These are phyloP conservation scores for Pogonocherus hispidulus DNA, from an alignment of 2,888 invertebrate genomes.

Conservation along the genomic window DNA sequence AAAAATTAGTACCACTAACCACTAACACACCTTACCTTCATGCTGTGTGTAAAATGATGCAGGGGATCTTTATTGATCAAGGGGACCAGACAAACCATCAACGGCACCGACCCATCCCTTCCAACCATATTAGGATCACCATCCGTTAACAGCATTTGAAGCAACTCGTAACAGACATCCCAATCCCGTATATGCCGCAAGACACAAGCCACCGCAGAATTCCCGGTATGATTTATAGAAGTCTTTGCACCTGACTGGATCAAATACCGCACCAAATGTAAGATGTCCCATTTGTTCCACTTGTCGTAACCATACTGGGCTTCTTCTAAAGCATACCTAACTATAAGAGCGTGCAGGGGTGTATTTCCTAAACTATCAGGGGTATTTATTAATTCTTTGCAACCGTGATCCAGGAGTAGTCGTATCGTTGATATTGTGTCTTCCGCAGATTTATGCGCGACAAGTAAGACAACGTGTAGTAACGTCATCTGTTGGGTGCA, in stretches of 20 bases:
- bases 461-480: slow-evolving; percentile 77
- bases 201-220: slow-evolving; percentile 80
- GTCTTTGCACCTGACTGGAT: slow-evolving; percentile 77
- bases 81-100: slow-evolving; percentile 82
- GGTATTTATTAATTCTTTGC: slow-evolving; percentile 80
- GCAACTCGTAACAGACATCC: slow-evolving; percentile 75
- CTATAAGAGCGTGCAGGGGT: slow-evolving; percentile 78
- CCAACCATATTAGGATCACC: slow-evolving; percentile 80
- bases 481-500: slow-evolving; percentile 81
- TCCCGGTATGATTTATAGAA: slow-evolving; percentile 79
- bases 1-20: too few relatives aligned
- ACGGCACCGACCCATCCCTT: slow-evolving; percentile 79
- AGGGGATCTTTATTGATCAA: slow-evolving; percentile 82
- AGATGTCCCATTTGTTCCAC: slow-evolving; percentile 83
- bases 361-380: slow-evolving; percentile 82
- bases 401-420: slow-evolving; percentile 79
- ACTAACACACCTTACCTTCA: slow-evolving; percentile 78
- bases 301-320: slow-evolving; percentile 77
- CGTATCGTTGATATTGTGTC: slow-evolving; percentile 79
- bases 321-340: slow-evolving; percentile 79
- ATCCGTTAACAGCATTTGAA: slow-evolving; percentile 73
- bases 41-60: slow-evolving; percentile 80
- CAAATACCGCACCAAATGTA: slow-evolving; percentile 76
- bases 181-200: slow-evolving; percentile 79
- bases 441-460: slow-evolving; percentile 79